Base-by-base conservation (phyloP, 2,113 vertebrate genomes). In the Gavialis gangeticus region DNA sequence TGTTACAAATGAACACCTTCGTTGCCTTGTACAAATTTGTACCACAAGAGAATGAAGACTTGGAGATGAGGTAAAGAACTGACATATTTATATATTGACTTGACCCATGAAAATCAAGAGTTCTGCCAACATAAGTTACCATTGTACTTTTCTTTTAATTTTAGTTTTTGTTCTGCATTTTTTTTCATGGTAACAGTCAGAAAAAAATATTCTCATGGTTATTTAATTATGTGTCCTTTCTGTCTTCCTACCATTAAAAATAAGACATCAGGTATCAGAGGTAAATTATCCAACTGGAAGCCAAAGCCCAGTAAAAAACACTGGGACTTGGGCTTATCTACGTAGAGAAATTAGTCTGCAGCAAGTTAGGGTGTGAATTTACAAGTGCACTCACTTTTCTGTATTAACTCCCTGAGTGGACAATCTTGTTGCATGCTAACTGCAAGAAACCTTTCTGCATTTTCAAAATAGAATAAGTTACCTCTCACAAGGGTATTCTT, bases 1-100 rank as follows among this genome's bases (percentile, higher is more conserved):
- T 97, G 75, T 97, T 99, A 89, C 98, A 98, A 95, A 98, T 98
- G 96, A 99, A 98, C 98, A 99, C 98, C 96, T 99, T 98, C 18
- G 99, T 99, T 98, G 99, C 99, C 98, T 99, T 99, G 98, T 99
- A 98, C 98, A 99, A 98, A 97, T 99, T 99, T 98, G 97, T 97
- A 82, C 98, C 99, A 85, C 99, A 99, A 95, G 99, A 99, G 89
- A 98, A 97, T 85, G 98, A 99, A 94, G 99, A 99, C 96, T 98
- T 99, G 97, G 99, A 99, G 97, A 99, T 99, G 98, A 99, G 99
- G 99, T 99, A 94, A 98, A 78, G 24, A 14, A 12, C 21, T 5
- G 37, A 37, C 90, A 80, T 79, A 75, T 30, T 87, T 83, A 11
- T 78, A 66, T 11, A 18, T 55, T 79, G 15, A 59, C 77, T 79